A percentile compares a stretch with the other conserved stretches of the same genome.
Evolutionary conservation across 1,140 invertebrate species (phyloP).

Genomic region (Phymorhynchus buccinoides): DNA sequence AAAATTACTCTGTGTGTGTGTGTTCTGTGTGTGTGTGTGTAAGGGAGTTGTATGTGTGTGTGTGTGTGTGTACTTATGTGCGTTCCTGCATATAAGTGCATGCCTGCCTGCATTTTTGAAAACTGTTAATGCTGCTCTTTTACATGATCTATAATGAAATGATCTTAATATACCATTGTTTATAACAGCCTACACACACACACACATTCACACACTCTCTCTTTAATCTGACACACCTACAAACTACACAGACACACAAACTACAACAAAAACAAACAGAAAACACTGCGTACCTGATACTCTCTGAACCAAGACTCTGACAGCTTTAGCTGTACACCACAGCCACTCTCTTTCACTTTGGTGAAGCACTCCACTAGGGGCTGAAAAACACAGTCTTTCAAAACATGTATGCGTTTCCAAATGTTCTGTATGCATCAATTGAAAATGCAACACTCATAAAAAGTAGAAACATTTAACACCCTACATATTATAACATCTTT

Average conservation of each 20-base stretch:
- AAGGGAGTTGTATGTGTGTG: no score
- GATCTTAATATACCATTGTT: neutral
- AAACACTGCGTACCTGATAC: slow-evolving; percentile 84
- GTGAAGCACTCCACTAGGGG: slow-evolving; percentile 86
- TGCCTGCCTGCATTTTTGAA: neutral
- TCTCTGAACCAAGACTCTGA: slow-evolving; percentile 89
- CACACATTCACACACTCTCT: neutral
- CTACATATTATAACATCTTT: no score
- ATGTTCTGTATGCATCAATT: neutral
- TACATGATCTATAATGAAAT: neutral
- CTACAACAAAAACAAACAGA: neutral
- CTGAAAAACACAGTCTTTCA: slow-evolving; percentile 61
- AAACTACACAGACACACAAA: neutral
- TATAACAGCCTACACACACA: neutral
- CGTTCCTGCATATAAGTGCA: no score
- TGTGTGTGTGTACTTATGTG: no score
- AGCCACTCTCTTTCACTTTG: slow-evolving; percentile 80
- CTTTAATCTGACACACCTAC: neutral
- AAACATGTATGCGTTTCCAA: neutral
- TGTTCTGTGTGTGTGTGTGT: no score
- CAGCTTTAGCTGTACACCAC: slow-evolving; percentile 83
- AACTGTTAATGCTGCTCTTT: neutral
- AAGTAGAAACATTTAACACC: no score
- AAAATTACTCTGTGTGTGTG: no score
- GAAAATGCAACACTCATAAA: no score